A percentile compares a stretch with the other conserved stretches of the same genome.
phyloP scores from a whole-genome alignment of 1,140 invertebrate species.

The Drosophila micromelanica region DNA sequence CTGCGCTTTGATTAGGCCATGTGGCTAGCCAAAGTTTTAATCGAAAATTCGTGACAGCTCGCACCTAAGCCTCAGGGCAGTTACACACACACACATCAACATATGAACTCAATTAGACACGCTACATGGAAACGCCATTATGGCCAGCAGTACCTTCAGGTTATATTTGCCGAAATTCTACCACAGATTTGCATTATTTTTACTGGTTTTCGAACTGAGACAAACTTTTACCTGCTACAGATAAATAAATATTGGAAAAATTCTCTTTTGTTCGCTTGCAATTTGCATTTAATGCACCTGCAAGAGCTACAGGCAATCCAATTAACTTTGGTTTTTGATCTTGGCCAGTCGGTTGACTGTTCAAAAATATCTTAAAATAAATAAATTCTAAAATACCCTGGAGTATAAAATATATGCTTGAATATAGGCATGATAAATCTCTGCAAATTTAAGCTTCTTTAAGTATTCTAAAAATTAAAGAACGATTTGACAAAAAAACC shows the following conservation, averaged over 20 bases:
- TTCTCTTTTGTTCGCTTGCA: not conserved
- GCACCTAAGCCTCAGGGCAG: not conserved
- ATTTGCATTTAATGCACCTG: constrained; percentile 27
- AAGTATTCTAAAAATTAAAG: no score
- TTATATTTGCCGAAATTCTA: not conserved
- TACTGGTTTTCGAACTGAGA: not conserved
- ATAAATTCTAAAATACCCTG: constrained; percentile 8
- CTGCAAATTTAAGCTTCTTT: no score
- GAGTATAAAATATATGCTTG: not conserved
- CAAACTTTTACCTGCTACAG: not conserved
- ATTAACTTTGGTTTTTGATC: constrained; percentile 29
- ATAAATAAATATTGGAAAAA: not conserved
- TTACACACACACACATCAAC: not conserved
- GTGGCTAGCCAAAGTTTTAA: constrained; percentile 62
- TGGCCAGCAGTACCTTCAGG: not conserved
- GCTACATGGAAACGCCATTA: constrained; percentile 9
- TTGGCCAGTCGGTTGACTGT: not conserved
- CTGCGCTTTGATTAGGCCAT: constrained; percentile 56
- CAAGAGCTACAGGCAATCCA: constrained; percentile 3
- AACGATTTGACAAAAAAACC: no score
- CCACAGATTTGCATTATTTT: constrained; percentile 19
- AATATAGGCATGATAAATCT: not conserved
- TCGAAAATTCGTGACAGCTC: constrained; percentile 67
- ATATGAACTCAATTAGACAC: constrained; percentile 21
- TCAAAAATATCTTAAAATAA: constrained; percentile 5